These are phyloP conservation scores for Criorhina ranunculi DNA, from an alignment of 2,888 invertebrate species.

Conservation along the genomic window DNA sequence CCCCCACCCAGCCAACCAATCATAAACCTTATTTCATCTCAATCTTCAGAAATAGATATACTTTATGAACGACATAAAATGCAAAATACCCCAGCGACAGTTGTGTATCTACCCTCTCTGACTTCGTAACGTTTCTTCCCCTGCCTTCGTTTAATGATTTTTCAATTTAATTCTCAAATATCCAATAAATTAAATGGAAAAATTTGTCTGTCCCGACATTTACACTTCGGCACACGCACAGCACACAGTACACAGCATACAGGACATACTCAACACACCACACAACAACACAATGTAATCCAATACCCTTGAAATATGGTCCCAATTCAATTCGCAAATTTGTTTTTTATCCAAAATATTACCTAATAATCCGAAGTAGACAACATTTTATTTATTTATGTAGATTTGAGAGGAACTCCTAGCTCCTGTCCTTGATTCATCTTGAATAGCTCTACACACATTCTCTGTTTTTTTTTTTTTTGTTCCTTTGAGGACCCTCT, in stretches of 20 bases:
- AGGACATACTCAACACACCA: no score
- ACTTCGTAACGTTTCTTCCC: background rate
- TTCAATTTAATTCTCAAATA: slow-evolving; percentile 55
- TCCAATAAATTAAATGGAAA: slow-evolving; percentile 61
- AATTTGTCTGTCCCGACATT: slow-evolving; percentile 30
- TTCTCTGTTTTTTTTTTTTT: background rate
- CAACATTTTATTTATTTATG: slow-evolving; percentile 73
- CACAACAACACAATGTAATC: slow-evolving; percentile 31
- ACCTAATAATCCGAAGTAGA: slow-evolving; percentile 68
- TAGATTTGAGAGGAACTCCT: slow-evolving; percentile 52
- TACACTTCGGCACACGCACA: slow-evolving; percentile 25
- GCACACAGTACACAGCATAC: no score
- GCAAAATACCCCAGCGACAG: background rate
- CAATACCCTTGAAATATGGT: slow-evolving; percentile 64
- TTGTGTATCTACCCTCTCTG: background rate
- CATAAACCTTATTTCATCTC: background rate
- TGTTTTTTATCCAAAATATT: slow-evolving; percentile 65
- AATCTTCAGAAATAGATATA: background rate
- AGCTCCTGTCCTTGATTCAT: slow-evolving; percentile 66
- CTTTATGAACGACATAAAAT: background rate
- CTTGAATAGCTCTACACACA: slow-evolving; percentile 31
- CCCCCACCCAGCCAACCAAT: background rate
- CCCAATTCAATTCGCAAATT: slow-evolving; percentile 66
- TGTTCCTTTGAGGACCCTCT: slow-evolving; percentile 20
- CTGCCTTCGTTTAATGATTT: slow-evolving; percentile 15